phyloP scores from a whole-genome alignment of 2,797 vertebrate species.

The Cephalopachus bancanus region DNA sequence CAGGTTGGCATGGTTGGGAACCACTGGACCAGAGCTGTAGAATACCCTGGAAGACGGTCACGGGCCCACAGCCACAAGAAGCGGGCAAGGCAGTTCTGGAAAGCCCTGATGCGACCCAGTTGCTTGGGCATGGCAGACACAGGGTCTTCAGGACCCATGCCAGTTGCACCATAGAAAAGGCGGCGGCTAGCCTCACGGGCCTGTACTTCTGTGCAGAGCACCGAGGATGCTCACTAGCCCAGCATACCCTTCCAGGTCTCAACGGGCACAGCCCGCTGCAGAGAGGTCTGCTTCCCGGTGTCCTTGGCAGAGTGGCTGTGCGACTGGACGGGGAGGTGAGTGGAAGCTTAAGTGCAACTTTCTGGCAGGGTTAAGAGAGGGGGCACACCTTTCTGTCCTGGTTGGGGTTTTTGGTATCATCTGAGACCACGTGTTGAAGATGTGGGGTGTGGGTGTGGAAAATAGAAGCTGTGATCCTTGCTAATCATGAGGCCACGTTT shows the following conservation, averaged over 20 bases:
- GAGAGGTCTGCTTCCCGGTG: background rate
- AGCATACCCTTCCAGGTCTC: background rate
- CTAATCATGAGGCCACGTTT: background rate
- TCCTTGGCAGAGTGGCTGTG: fast-evolving
- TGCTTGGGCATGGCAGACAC: fast-evolving
- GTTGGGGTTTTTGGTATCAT: background rate
- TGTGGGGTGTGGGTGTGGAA: background rate
- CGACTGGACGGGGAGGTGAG: no score
- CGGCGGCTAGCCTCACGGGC: fast-evolving
- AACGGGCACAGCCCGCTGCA: fast-evolving
- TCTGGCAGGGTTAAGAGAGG: no score
- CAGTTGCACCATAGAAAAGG: background rate
- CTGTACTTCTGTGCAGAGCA: fast-evolving
- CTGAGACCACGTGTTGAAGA: background rate
- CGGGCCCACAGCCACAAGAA: background rate
- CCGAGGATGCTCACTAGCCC: fast-evolving
- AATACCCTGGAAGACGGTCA: background rate
- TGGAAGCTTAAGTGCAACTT: fast-evolving
- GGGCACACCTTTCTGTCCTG: background rate
- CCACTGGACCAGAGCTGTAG: background rate
- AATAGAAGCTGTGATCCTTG: background rate
- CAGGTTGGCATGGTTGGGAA: background rate
- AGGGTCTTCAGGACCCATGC: background rate
- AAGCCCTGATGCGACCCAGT: background rate
- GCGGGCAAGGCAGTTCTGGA: fast-evolving